These are phyloP conservation scores for Ptyas mucosa DNA, from an alignment of 2,113 vertebrate genomes.

Conservation along the genomic window DNA sequence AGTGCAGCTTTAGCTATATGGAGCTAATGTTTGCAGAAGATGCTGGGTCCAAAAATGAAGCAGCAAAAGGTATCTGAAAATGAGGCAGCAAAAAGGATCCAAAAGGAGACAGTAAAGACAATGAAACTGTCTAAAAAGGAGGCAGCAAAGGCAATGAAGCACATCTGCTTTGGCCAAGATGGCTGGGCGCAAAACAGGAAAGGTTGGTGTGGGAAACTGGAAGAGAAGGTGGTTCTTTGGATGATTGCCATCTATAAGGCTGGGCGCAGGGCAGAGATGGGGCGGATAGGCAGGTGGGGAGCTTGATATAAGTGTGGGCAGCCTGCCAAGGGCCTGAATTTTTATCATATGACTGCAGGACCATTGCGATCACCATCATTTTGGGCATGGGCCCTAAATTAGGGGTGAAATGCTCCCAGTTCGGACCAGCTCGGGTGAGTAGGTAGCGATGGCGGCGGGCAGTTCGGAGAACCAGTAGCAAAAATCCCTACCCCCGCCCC, in stretches of 20 bases:
- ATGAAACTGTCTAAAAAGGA: not conserved
- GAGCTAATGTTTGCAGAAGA: not conserved
- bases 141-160: not conserved
- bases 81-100: too few species aligned
- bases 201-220: not conserved
- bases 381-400: too few species aligned
- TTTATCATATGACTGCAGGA: not conserved
- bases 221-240: not conserved
- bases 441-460: too few species aligned
- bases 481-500: too few species aligned
- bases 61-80: not conserved
- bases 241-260: not conserved
- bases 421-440: too few species aligned
- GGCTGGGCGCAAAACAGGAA: too few species aligned
- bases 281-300: too few species aligned
- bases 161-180: not conserved
- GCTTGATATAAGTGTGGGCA: not conserved
- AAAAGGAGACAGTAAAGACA: not conserved
- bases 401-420: too few species aligned
- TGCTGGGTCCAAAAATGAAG: not conserved
- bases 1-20: not conserved
- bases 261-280: not conserved
- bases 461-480: too few species aligned
- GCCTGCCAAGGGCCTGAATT: not conserved
- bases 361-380: not conserved